Evolutionary conservation across 1,140 invertebrate genomes (phyloP), one percentile per base, ranked within the genome.

Genomic region (Hylaeus volcanicus): DNA sequence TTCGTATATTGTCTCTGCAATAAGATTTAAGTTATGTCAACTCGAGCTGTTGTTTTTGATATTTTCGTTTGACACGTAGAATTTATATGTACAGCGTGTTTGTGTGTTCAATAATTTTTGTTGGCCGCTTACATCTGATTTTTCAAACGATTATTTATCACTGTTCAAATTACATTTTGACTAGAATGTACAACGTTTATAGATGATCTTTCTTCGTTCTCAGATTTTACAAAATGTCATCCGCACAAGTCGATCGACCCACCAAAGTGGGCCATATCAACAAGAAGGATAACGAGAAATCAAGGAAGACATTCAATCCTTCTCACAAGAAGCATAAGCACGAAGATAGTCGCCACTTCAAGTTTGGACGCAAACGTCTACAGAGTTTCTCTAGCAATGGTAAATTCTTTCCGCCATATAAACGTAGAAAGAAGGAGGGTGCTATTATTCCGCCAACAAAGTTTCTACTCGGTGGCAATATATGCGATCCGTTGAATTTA

Each of bases 381-480:
- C 94, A 95, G 75, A 94, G 93, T 88, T 95, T 94, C 78, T 92
- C 92, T 0, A 91, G 91, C 8, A 91, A 91, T 81, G 90, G 92
- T 45, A 94, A 93, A 86, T 93, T 93, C 66, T 93, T 90, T 79
- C 91, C 91, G 4, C 92, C 93, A 0, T 95, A 96, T 83, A 96
- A 96, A 86, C 93, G 95, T 70, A 94, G 96, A 60, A 96, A 96
- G 83, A 96, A 96, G 86, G 96, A 96, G 81, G 95, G 94, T 78
- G 94, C 95, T 65, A 96, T 97, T 81, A 92, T 93, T 74, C 95
- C 97, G 53, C 98, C 98, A 0, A 98, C 97, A 3, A 98, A 98
- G 92, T 99, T 99, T 94, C 93, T 99, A 6, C 94, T 99, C 1
- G 98, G 98, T 69, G 98, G 98, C 37, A 99, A 98, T 90, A 99